These are phyloP conservation scores for Atta texana DNA, from an alignment of 1,140 invertebrate genomes.

Conservation along the genomic window DNA sequence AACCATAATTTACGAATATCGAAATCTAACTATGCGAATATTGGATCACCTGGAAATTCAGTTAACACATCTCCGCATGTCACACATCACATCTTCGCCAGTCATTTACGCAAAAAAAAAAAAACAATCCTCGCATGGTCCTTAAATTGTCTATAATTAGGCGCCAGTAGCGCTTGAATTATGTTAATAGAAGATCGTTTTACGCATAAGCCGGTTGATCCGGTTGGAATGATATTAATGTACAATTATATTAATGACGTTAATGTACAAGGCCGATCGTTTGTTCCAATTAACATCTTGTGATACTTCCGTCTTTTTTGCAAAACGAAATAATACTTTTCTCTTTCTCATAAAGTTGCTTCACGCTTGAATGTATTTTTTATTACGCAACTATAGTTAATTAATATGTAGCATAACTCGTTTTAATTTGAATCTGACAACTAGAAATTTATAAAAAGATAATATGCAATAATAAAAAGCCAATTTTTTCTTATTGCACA, in stretches of 20 bases:
- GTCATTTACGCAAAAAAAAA: not conserved
- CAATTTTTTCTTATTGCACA: not conserved
- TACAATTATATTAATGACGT: too few relatives aligned
- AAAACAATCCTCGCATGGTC: not conserved
- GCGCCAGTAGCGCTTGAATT: slow-evolving; percentile 1
- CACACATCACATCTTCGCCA: too few relatives aligned
- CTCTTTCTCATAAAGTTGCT: not conserved
- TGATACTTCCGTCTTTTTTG: not conserved
- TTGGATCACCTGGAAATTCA: not conserved
- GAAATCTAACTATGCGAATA: slow-evolving; percentile 1
- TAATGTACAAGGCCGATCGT: slow-evolving; percentile 27
- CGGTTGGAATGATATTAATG: slow-evolving; percentile 22
- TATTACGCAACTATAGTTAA: not conserved
- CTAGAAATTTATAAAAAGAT: not conserved
- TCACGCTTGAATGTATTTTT: slow-evolving; percentile 14
- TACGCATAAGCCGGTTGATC: not conserved
- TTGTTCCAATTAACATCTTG: slow-evolving; percentile 39
- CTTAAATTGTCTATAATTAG: slow-evolving; percentile 37
- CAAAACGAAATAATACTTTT: not conserved
- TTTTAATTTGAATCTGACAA: slow-evolving; percentile 22
- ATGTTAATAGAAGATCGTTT: slow-evolving; percentile 42
- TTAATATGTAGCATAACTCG: not conserved
- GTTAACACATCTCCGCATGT: slow-evolving; percentile 1
- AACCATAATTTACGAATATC: not conserved
- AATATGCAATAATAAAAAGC: not conserved